Conservation (phyloP, 2,888 invertebrate genomes). For the Volucella inflata region DNA sequence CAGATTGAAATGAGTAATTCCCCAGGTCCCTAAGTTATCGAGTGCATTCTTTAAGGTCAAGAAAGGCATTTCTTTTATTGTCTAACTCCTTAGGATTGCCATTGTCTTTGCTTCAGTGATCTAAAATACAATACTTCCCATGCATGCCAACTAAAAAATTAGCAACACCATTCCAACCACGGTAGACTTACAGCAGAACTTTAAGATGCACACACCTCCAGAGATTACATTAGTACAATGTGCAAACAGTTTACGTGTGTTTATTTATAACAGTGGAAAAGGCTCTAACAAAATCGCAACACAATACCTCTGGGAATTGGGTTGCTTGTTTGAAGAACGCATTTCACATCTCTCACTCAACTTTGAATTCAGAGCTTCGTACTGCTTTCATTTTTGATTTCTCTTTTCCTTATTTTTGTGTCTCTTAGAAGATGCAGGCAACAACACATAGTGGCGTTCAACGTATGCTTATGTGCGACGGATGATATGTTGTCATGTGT, state of each 20-base stretch:
- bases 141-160: neutral
- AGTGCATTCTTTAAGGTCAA: too few species aligned
- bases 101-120: too few species aligned
- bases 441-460: constrained; percentile 23
- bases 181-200: constrained; percentile 12
- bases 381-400: constrained; percentile 13
- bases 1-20: too few species aligned
- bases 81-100: too few species aligned
- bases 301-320: constrained; percentile 54
- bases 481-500: neutral
- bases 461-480: neutral
- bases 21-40: too few species aligned
- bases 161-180: constrained; percentile 36
- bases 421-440: constrained; percentile 51
- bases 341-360: constrained; percentile 16
- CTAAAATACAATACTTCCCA: neutral
- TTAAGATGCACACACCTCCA: constrained; percentile 24
- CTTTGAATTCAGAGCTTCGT: constrained; percentile 4
- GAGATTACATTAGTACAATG: constrained; percentile 68
- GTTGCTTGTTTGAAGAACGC: constrained; percentile 27
- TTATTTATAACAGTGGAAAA: constrained; percentile 40
- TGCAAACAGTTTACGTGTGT: constrained; percentile 64
- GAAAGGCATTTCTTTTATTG: too few species aligned
- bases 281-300: constrained; percentile 58
- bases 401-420: neutral